These are phyloP conservation scores for Poeciliopsis infans DNA, from an alignment of 2,797 vertebrate species.

Conservation along the genomic window DNA sequence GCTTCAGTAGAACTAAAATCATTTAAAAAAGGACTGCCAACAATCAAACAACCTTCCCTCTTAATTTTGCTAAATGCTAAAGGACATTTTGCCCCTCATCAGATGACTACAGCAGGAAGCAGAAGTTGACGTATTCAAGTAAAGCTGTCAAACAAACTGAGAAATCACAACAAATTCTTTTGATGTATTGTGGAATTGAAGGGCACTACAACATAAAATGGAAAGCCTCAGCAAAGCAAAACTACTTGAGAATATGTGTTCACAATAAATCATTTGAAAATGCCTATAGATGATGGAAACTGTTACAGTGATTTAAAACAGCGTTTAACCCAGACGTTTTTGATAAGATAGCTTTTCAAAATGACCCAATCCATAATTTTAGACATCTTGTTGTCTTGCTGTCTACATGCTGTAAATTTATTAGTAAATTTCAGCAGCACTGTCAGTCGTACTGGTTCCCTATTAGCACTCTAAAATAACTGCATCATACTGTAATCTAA, in stretches of 20 bases:
- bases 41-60: neutral
- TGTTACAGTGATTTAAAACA: neutral
- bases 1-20: neutral
- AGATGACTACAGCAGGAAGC: neutral
- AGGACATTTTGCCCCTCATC: neutral
- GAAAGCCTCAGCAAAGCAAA: neutral
- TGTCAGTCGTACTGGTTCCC: neutral
- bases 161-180: neutral
- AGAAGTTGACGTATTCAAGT: neutral
- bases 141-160: neutral
- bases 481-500: neutral
- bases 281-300: neutral
- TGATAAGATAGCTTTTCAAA: constrained; percentile 1
- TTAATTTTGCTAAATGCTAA: neutral
- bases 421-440: neutral
- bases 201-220: neutral
- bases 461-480: neutral
- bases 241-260: neutral
- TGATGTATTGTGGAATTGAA: neutral
- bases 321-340: neutral
- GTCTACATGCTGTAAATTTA: neutral
- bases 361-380: neutral
- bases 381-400: neutral
- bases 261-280: neutral
- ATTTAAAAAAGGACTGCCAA: neutral